A percentile compares a stretch with the other conserved stretches of the same genome.
Conservation (phyloP, 2,888 invertebrate genomes). For the Ctena decussata region DNA sequence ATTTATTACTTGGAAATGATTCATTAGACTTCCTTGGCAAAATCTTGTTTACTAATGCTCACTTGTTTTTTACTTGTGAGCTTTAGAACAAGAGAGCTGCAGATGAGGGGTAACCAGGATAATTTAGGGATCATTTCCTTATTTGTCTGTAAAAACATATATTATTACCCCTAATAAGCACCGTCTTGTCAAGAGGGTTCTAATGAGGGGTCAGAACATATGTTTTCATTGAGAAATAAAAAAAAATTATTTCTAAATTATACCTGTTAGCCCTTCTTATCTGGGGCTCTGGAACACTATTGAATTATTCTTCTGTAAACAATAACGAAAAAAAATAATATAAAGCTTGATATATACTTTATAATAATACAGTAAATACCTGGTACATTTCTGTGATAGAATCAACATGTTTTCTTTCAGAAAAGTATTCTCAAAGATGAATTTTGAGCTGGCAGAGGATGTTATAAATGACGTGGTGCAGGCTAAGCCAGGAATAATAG, state of each 20-base stretch:
- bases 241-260: background rate
- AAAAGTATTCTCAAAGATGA: conserved; percentile 77
- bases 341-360: no score
- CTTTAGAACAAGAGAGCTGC: no score
- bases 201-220: background rate
- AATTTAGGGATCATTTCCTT: no score
- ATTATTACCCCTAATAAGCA: background rate
- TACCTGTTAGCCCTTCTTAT: background rate
- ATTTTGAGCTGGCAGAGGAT: conserved; percentile 80
- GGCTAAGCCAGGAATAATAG: conserved; percentile 75
- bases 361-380: no score
- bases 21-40: no score
- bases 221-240: background rate
- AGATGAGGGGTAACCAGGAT: no score
- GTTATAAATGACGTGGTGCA: conserved; percentile 71
- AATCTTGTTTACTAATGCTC: no score
- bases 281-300: background rate
- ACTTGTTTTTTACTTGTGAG: no score
- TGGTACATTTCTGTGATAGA: no score
- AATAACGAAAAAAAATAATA: no score
- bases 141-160: background rate
- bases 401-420: conserved; percentile 68
- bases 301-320: no score
- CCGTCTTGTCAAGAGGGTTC: background rate
- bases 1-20: no score